A percentile compares a stretch with the other conserved stretches of the same genome.
Evolutionary conservation across 2,797 vertebrate species (phyloP).

Genomic region (Rhinophrynus dorsalis): DNA sequence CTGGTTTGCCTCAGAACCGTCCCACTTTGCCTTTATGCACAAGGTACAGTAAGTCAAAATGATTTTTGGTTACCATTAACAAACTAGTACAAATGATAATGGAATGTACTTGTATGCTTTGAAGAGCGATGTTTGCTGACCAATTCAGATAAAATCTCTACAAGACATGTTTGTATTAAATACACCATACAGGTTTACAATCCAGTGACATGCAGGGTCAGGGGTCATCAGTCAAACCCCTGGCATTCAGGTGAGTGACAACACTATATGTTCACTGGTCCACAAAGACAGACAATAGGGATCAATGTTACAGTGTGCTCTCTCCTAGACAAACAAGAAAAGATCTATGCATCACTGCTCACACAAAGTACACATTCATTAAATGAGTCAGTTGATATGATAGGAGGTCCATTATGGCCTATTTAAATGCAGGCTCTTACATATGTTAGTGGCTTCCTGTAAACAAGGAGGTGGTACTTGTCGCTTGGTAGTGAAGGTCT

Average conservation of each 20-base stretch:
- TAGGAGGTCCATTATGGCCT: not conserved
- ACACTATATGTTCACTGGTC: slow-evolving; percentile 17
- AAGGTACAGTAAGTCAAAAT: too few species aligned
- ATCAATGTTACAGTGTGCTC: slow-evolving; percentile 14
- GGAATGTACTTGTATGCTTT: too few species aligned
- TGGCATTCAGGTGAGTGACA: slow-evolving; percentile 41
- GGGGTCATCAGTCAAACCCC: slow-evolving; percentile 49
- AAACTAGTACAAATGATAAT: too few species aligned
- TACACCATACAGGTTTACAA: not conserved
- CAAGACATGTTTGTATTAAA: too few species aligned
- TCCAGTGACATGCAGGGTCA: slow-evolving; percentile 14
- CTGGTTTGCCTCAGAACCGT: too few species aligned
- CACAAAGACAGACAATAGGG: not conserved
- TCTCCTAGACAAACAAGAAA: slow-evolving; percentile 7
- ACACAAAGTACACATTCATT: slow-evolving; percentile 17
- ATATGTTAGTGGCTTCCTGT: slow-evolving; percentile 19
- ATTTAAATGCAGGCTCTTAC: slow-evolving; percentile 38
- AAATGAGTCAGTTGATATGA: not conserved
- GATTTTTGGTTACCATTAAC: too few species aligned
- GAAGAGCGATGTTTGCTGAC: too few species aligned
- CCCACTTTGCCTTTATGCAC: too few species aligned
- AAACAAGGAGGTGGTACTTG: slow-evolving; percentile 17
- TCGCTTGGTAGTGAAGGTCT: not conserved
- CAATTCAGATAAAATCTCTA: too few species aligned
- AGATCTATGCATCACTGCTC: slow-evolving; percentile 13